Percentiles rank a stretch among this genome's conserved stretches.
phyloP scores from a whole-genome alignment of 64 coral and sea anemone genomes.

The Montipora efflorescens region DNA sequence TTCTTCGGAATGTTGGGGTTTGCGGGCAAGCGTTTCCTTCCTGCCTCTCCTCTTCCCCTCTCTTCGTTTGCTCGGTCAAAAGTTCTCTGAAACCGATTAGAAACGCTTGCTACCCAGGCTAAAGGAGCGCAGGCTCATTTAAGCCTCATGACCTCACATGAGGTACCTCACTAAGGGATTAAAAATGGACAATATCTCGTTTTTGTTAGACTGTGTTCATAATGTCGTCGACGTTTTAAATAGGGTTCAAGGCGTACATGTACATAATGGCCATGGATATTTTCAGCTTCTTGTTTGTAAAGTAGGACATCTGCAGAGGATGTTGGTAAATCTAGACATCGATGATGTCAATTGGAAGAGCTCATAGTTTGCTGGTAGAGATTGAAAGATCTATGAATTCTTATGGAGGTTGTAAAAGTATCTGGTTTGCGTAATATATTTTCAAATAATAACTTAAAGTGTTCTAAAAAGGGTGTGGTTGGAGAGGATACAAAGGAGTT shows the following conservation, averaged over 20 bases:
- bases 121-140: background rate
- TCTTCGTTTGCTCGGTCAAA: no score
- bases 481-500: no score
- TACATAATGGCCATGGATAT: constrained; percentile 28
- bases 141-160: background rate
- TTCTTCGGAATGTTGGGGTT: no score
- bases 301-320: constrained; percentile 19
- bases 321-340: constrained; percentile 49
- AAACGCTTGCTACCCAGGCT: no score
- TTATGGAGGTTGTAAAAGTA: constrained; percentile 41
- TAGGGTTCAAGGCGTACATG: constrained; percentile 17
- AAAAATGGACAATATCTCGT: constrained; percentile 58
- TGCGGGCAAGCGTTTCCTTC: no score
- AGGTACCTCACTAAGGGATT: constrained; percentile 11
- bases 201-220: constrained; percentile 52
- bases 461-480: no score
- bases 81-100: no score
- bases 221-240: constrained; percentile 45
- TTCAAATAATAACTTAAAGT: no score
- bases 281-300: constrained; percentile 52
- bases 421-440: no score
- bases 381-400: constrained; percentile 24
- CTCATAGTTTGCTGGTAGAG: constrained; percentile 45
- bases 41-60: no score
- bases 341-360: constrained; percentile 56